phyloP scores from a whole-genome alignment of 2,888 invertebrate species.

The Bombylius major region DNA sequence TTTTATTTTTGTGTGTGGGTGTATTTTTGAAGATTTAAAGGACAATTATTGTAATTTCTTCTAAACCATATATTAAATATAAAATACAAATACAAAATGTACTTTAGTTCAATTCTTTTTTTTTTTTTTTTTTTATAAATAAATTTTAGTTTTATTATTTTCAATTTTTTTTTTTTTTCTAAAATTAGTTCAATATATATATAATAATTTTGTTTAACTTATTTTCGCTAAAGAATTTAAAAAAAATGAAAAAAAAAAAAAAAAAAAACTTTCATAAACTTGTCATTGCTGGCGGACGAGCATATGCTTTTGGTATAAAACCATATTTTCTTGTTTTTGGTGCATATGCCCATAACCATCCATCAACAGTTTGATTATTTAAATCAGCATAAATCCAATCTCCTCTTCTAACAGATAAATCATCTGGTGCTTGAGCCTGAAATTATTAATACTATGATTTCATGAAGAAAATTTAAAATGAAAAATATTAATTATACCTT shows the following conservation, averaged over 20 bases:
- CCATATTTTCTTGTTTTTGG: conserved; percentile 87
- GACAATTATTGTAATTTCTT: no score
- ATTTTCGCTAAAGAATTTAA: no score
- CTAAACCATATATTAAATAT: no score
- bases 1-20: no score
- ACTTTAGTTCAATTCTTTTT: no score
- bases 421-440: conserved; percentile 84
- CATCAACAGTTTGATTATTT: conserved; percentile 85
- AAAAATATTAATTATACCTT: conserved; percentile 43
- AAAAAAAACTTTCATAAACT: conserved; percentile 34
- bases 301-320: conserved; percentile 90
- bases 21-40: no score
- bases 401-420: conserved; percentile 77
- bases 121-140: no score
- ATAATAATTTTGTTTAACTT: no score
- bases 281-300: conserved; percentile 84
- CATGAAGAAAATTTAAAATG: background rate
- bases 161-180: no score
- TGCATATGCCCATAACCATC: conserved; percentile 91
- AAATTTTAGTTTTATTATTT: no score
- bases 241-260: background rate
- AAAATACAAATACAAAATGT: no score
- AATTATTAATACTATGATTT: conserved; percentile 1
- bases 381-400: conserved; percentile 94
- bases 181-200: no score